phyloP scores from a whole-genome alignment of 1,140 invertebrate species.

The Leptinotarsa defecta region DNA sequence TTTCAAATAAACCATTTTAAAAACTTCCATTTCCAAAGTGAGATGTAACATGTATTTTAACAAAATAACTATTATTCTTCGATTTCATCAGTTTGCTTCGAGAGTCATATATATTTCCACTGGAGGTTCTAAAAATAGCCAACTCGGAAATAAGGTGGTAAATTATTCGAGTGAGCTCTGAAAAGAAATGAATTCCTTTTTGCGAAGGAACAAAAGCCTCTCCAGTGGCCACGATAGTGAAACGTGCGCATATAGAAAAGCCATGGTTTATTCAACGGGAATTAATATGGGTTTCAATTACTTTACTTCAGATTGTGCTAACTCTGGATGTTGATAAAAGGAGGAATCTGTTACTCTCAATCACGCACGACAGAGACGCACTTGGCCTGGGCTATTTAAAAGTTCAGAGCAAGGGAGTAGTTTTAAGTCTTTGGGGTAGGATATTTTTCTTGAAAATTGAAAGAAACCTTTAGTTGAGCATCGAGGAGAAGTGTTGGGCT shows the following conservation, averaged over 20 bases:
- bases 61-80: no score
- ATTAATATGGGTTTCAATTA: conserved; percentile 49
- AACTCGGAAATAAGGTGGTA: conserved; percentile 1
- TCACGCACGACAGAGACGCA: neutral
- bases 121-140: neutral
- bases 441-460: no score
- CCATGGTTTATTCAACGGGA: conserved; percentile 48
- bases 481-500: no score
- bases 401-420: no score
- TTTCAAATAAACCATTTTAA: no score
- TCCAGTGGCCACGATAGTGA: conserved; percentile 15
- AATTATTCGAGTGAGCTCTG: neutral
- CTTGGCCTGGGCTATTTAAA: neutral
- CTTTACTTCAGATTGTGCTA: conserved; percentile 33
- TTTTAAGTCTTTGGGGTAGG: no score
- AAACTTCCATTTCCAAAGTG: no score
- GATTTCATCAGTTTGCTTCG: no score
- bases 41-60: no score
- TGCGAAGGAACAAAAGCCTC: neutral
- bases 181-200: conserved; percentile 17
- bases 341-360: neutral
- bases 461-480: no score
- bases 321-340: neutral
- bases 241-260: conserved; percentile 39
- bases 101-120: no score